Conservation (phyloP, 2,888 invertebrate species). For the Nebria salina region DNA sequence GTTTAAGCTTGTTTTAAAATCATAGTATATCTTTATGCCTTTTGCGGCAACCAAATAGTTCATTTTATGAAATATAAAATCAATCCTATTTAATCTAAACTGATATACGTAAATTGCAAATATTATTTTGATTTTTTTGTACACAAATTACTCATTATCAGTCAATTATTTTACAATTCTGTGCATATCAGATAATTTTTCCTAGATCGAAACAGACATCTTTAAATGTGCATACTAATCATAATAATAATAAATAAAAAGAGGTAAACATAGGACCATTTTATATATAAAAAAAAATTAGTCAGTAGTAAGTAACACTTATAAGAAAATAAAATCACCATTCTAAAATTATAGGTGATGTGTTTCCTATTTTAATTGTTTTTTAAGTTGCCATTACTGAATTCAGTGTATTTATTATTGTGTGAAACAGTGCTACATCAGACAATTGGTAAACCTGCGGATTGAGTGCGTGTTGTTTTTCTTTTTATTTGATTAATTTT, state of each 20-base stretch:
- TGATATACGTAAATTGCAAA: too few relatives aligned
- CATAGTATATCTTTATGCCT: not conserved
- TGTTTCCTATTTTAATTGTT: conserved; percentile 1
- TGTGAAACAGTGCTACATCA: not conserved
- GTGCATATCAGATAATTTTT: conserved; percentile 25
- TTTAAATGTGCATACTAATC: not conserved
- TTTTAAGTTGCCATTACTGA: conserved; percentile 22
- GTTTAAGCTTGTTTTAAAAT: not conserved
- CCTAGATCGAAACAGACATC: not conserved
- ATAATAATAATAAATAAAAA: conserved; percentile 5
- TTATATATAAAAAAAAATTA: conserved; percentile 2
- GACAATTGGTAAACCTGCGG: not conserved
- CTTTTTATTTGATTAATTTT: conserved; percentile 14
- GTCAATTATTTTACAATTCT: conserved; percentile 33
- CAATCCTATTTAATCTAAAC: too few relatives aligned
- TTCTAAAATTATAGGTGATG: not conserved
- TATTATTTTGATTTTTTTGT: not conserved
- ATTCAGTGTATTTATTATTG: conserved; percentile 5
- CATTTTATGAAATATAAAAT: not conserved
- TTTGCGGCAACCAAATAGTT: not conserved
- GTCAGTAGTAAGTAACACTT: not conserved
- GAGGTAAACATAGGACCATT: conserved; percentile 20
- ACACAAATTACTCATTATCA: not conserved
- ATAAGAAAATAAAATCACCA: conserved; percentile 1
- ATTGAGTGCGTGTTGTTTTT: conserved; percentile 15